phyloP scores from a whole-genome alignment of 2,888 invertebrate genomes.

The Deroplatys truncata region DNA sequence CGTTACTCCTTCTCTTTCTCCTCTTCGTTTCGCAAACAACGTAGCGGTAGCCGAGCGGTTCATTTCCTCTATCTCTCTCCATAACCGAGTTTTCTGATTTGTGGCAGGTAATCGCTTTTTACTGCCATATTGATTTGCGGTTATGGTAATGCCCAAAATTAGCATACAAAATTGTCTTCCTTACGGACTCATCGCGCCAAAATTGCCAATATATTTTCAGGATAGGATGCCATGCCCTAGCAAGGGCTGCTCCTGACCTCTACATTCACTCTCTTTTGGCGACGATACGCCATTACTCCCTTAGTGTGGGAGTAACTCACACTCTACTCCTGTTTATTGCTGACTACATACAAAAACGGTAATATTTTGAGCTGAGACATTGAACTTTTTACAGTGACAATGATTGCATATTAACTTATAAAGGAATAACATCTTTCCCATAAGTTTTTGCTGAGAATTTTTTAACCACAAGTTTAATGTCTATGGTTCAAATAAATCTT shows the following conservation, averaged over 20 bases:
- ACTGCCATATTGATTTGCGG: neutral
- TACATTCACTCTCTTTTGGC: neutral
- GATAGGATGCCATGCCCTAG: neutral
- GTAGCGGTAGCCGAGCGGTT: neutral
- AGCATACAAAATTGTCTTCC: neutral
- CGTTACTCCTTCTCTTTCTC: neutral
- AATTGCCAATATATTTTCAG: neutral
- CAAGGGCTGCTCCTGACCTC: neutral
- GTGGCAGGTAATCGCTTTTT: neutral
- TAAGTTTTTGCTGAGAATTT: too few relatives aligned
- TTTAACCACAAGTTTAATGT: too few relatives aligned
- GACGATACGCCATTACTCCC: too few relatives aligned
- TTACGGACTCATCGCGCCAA: neutral
- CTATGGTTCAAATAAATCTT: too few relatives aligned
- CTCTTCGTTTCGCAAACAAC: neutral
- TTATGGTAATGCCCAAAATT: neutral
- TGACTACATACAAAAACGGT: too few relatives aligned
- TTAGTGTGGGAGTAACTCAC: too few relatives aligned
- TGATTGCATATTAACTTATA: too few relatives aligned
- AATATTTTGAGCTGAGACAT: too few relatives aligned
- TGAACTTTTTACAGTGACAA: too few relatives aligned
- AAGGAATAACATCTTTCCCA: too few relatives aligned
- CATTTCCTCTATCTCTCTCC: neutral
- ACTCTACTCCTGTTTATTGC: too few relatives aligned
- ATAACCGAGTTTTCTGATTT: neutral